Evolutionary conservation across 2,797 vertebrate genomes (phyloP).

Genomic region (Pseudotriccus pelzelni): DNA sequence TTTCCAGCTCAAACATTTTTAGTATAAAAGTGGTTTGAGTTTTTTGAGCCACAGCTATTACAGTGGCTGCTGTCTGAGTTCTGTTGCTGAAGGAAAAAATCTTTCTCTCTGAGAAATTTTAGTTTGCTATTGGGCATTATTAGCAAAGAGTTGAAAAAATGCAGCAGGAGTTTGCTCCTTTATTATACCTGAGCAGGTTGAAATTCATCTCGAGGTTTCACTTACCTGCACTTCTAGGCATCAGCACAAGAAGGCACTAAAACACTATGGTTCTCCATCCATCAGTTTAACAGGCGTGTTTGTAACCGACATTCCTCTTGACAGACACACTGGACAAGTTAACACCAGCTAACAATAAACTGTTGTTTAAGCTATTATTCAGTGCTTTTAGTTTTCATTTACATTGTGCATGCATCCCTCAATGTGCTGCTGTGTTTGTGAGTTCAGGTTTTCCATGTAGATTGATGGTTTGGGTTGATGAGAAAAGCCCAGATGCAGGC

Average conservation of each 20-base stretch:
- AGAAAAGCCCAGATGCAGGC: background rate
- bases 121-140: background rate
- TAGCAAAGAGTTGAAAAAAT: background rate
- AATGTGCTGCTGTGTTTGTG: background rate
- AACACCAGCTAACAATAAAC: background rate
- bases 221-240: slow-evolving; percentile 67
- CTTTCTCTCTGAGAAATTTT: background rate
- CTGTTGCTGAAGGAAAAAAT: background rate
- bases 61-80: background rate
- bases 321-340: background rate
- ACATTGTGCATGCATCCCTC: background rate
- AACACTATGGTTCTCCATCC: slow-evolving; percentile 66
- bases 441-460: background rate
- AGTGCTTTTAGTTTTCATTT: background rate
- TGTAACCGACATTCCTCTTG: background rate
- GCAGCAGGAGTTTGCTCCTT: background rate
- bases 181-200: background rate
- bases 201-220: background rate
- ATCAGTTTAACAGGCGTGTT: background rate
- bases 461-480: background rate
- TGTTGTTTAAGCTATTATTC: background rate
- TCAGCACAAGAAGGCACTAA: slow-evolving; percentile 78
- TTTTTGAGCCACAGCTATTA: background rate
- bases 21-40: background rate
- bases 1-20: background rate